Conservation (phyloP, 23 tunicate species). For the Clavelina lepadiformis region DNA sequence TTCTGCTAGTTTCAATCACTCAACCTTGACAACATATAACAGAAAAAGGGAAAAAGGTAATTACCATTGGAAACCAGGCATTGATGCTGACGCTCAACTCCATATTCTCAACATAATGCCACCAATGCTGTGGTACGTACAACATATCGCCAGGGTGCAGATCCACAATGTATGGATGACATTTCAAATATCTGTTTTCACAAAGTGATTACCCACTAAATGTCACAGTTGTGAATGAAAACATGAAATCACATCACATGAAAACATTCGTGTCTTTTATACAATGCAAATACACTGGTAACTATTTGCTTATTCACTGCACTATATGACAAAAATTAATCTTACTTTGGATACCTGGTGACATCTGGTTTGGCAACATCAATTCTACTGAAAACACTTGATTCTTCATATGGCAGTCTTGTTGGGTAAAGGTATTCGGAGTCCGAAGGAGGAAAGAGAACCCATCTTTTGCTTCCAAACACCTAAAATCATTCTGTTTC, state of each 20-base stretch:
- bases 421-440: slow-evolving; percentile 63
- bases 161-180: slow-evolving; percentile 39
- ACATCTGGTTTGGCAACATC: slow-evolving; percentile 44
- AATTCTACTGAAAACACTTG: slow-evolving; percentile 83
- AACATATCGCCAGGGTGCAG: slow-evolving; percentile 76
- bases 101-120: slow-evolving; percentile 93
- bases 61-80: slow-evolving; percentile 85
- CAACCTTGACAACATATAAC: not conserved
- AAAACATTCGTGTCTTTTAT: too few species aligned
- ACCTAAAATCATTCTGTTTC: too few species aligned
- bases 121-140: slow-evolving; percentile 80
- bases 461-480: slow-evolving; percentile 76
- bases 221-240: not conserved
- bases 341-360: slow-evolving; percentile 2
- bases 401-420: slow-evolving; percentile 88
- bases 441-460: slow-evolving; percentile 72
- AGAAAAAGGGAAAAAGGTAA: not conserved
- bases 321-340: too few species aligned
- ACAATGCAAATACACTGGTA: too few species aligned
- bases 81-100: slow-evolving; percentile 77
- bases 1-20: too few species aligned
- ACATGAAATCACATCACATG: not conserved
- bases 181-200: slow-evolving; percentile 3
- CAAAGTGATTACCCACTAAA: not conserved
- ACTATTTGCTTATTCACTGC: too few species aligned